Evolutionary conservation across 2,797 vertebrate species (phyloP).

Genomic region (Peromyscus melanophrys): DNA sequence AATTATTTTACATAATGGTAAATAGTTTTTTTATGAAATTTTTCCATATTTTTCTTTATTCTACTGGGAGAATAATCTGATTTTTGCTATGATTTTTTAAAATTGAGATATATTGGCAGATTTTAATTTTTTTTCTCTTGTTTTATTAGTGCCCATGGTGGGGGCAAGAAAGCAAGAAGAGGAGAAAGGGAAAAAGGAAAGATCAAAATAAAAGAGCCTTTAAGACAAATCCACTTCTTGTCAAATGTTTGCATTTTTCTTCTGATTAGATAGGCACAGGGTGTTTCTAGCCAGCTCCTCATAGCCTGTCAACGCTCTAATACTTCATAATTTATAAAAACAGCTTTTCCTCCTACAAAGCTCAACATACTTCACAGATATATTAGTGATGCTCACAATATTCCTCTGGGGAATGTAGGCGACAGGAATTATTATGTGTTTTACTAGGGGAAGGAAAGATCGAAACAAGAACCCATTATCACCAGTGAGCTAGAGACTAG

Average conservation of each 20-base stretch:
- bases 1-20: not conserved
- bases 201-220: not conserved
- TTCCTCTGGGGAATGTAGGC: constrained; percentile 58
- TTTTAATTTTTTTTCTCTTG: not conserved
- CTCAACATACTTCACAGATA: constrained; percentile 70
- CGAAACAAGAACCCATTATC: constrained; percentile 57
- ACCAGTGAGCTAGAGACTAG: constrained; percentile 39
- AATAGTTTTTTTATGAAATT: not conserved
- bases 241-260: constrained; percentile 52
- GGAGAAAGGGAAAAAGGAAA: not conserved
- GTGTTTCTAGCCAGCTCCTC: constrained; percentile 49
- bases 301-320: constrained; percentile 47
- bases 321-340: constrained; percentile 82
- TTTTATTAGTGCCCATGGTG: not conserved
- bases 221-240: not conserved
- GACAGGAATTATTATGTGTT: constrained; percentile 75
- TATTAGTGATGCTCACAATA: constrained; percentile 65
- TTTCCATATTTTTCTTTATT: not conserved
- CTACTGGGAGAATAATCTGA: not conserved
- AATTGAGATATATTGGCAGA: not conserved
- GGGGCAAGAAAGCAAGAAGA: not conserved
- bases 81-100: not conserved
- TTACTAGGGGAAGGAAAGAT: constrained; percentile 35
- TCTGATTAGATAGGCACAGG: constrained; percentile 48
- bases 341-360: constrained; percentile 67